A percentile compares a stretch with the other conserved stretches of the same genome.
These are phyloP conservation scores for Sylvia borin DNA, from an alignment of 2,797 vertebrate genomes.

Conservation along the genomic window DNA sequence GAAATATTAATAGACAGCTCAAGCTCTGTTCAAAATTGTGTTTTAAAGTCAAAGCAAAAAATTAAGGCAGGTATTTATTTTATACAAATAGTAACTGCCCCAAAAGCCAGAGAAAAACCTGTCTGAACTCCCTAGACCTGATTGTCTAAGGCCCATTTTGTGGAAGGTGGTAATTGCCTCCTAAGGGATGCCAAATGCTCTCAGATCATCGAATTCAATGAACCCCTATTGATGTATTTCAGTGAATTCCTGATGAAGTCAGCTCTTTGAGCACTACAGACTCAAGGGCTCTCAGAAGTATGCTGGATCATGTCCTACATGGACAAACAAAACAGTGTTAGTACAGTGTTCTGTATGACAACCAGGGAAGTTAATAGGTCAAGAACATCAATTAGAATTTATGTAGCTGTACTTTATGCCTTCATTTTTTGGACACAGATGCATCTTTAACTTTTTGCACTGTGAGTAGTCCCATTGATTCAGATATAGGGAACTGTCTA, in stretches of 20 bases:
- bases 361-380: neutral
- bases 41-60: constrained; percentile 8
- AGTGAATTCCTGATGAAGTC: constrained; percentile 39
- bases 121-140: neutral
- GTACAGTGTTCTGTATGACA: neutral
- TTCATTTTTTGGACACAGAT: neutral
- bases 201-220: constrained; percentile 57
- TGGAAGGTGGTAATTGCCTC: constrained; percentile 58
- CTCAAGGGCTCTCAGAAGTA: constrained; percentile 7
- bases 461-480: neutral
- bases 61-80: neutral
- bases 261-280: neutral
- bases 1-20: neutral
- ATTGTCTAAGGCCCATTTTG: constrained; percentile 24
- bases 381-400: constrained; percentile 24
- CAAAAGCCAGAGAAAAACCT: constrained; percentile 31
- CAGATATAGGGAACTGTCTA: neutral
- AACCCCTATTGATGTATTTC: constrained; percentile 39
- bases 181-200: constrained; percentile 45
- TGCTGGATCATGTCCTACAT: neutral
- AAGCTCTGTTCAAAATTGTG: neutral
- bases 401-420: neutral
- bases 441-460: neutral
- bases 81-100: neutral
- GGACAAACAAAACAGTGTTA: neutral